phyloP scores from a whole-genome alignment of 2,113 vertebrate genomes.

The Serinus canaria region DNA sequence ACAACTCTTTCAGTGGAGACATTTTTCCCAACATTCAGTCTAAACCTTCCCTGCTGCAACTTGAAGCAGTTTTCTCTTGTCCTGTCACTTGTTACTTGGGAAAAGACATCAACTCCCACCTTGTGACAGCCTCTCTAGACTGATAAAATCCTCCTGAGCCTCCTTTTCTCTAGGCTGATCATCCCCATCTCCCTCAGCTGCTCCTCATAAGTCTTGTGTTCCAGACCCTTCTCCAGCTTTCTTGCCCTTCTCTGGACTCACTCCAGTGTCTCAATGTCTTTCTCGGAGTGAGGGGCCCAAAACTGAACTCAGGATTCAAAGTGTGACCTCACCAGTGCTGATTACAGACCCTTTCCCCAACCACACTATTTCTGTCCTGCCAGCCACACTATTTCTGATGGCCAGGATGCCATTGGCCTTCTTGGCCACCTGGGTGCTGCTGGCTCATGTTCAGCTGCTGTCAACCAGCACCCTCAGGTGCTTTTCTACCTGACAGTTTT shows the following conservation, averaged over 20 bases:
- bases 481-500: background rate
- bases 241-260: background rate
- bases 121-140: background rate
- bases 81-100: background rate
- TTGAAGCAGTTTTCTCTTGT: background rate
- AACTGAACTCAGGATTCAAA: background rate
- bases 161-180: background rate
- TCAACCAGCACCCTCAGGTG: background rate
- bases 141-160: background rate
- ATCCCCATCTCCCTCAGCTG: background rate
- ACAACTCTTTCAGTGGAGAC: background rate
- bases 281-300: background rate
- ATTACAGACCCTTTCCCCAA: background rate
- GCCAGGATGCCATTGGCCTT: background rate
- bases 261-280: background rate
- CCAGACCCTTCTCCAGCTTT: background rate
- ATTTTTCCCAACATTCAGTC: background rate
- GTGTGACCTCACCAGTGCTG: fast-evolving
- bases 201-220: background rate
- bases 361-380: background rate
- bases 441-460: background rate
- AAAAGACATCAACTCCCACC: background rate
- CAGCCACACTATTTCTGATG: background rate
- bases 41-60: background rate
- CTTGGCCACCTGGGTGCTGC: background rate